These are phyloP conservation scores for Hybos culiciformis DNA, from an alignment of 2,888 invertebrate species.

Conservation along the genomic window DNA sequence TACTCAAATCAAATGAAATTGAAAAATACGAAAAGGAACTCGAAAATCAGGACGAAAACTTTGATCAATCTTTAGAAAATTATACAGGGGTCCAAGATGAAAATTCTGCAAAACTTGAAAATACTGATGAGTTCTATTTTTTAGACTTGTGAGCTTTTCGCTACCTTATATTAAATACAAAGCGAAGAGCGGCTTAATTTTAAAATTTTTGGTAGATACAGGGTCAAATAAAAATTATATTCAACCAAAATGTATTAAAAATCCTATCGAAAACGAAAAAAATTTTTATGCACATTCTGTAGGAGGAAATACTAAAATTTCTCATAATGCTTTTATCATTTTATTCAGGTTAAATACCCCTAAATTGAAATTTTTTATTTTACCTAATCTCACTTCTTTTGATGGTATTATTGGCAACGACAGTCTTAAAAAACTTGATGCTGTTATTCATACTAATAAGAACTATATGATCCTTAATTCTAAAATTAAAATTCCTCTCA, in stretches of 20 bases:
- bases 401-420: conserved; percentile 10
- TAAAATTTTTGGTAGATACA: conserved; percentile 9
- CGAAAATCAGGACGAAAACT: not conserved
- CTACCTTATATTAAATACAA: conserved; percentile 7
- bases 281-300: not conserved
- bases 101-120: not conserved
- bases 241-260: conserved; percentile 1
- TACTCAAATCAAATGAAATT: too few relatives aligned
- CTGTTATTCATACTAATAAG: conserved; percentile 3
- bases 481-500: conserved; percentile 2
- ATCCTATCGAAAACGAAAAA: conserved; percentile 4
- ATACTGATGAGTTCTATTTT: conserved; percentile 7
- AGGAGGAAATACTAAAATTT: not conserved
- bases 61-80: not conserved
- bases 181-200: conserved; percentile 5
- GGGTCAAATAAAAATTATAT: conserved; percentile 10
- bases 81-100: not conserved
- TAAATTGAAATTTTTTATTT: conserved; percentile 8
- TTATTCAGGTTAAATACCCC: not conserved
- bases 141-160: conserved; percentile 9
- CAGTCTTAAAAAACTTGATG: conserved; percentile 2
- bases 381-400: conserved; percentile 2
- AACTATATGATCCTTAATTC: conserved; percentile 3
- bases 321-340: not conserved
- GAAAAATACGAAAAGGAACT: not conserved